phyloP scores from a whole-genome alignment of 2,888 invertebrate genomes.

The Kuschelorhynchus macadamiae region DNA sequence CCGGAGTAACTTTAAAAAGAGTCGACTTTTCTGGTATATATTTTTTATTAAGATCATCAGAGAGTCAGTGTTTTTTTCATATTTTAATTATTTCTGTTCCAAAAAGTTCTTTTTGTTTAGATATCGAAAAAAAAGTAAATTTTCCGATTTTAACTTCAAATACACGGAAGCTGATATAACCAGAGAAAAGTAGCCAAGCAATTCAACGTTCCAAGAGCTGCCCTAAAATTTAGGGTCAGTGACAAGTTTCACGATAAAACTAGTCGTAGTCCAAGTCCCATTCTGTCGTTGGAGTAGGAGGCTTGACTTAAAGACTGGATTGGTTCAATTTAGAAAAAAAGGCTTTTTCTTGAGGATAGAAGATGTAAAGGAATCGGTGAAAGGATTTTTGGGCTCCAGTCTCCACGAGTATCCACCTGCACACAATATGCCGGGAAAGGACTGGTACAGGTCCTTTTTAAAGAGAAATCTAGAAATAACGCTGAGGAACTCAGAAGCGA shows the following conservation, averaged over 20 bases:
- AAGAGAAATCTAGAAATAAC: constrained; percentile 53
- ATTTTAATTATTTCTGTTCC: no score
- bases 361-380: constrained; percentile 10
- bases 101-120: no score
- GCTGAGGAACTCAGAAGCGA: constrained; percentile 53
- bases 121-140: no score
- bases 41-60: no score
- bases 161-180: no score
- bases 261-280: neutral
- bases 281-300: neutral
- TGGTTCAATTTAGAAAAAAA: neutral
- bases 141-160: no score
- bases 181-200: no score
- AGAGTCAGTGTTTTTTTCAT: no score
- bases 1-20: no score
- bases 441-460: constrained; percentile 55
- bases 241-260: constrained; percentile 11
- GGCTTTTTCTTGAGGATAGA: neutral
- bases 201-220: constrained; percentile 3
- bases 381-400: constrained; percentile 10
- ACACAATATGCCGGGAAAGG: constrained; percentile 50
- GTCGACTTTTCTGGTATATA: no score
- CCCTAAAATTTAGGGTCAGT: constrained; percentile 5
- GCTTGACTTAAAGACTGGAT: constrained; percentile 1
- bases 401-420: constrained; percentile 40